These are phyloP conservation scores for Chrysopilus asiliformis DNA, from an alignment of 2,888 invertebrate genomes.

Conservation along the genomic window DNA sequence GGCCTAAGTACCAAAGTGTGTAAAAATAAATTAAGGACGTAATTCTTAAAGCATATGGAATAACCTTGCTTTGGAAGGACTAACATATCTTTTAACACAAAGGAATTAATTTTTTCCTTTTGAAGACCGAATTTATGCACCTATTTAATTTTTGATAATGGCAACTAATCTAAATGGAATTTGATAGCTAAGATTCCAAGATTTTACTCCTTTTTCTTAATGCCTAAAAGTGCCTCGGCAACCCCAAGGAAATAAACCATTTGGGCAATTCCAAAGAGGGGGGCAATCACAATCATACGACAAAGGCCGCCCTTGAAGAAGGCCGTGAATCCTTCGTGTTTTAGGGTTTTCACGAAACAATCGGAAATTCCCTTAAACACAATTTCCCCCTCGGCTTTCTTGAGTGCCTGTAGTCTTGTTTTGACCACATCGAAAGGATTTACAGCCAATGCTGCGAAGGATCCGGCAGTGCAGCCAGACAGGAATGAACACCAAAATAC, in stretches of 20 bases:
- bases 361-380: conserved; percentile 78
- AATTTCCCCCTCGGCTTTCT: conserved; percentile 72
- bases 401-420: conserved; percentile 88
- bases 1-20: too few species aligned
- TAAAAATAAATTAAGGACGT: too few species aligned
- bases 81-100: too few species aligned
- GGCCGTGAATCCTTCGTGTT: conserved; percentile 78
- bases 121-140: too few species aligned
- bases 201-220: conserved; percentile 29
- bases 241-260: conserved; percentile 95
- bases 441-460: conserved; percentile 72
- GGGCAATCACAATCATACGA: conserved; percentile 96
- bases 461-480: conserved; percentile 84
- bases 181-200: too few species aligned
- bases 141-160: too few species aligned
- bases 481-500: conserved; percentile 92
- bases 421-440: conserved; percentile 98
- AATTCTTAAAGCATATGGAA: too few species aligned
- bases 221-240: conserved; percentile 62
- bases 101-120: too few species aligned
- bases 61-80: too few species aligned
- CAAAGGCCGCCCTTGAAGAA: conserved; percentile 98
- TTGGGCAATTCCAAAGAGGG: conserved; percentile 97
- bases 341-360: conserved; percentile 78
- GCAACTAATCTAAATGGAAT: too few species aligned